Base-by-base conservation (phyloP, 1,140 invertebrate species). In the Drosophila parvula region DNA sequence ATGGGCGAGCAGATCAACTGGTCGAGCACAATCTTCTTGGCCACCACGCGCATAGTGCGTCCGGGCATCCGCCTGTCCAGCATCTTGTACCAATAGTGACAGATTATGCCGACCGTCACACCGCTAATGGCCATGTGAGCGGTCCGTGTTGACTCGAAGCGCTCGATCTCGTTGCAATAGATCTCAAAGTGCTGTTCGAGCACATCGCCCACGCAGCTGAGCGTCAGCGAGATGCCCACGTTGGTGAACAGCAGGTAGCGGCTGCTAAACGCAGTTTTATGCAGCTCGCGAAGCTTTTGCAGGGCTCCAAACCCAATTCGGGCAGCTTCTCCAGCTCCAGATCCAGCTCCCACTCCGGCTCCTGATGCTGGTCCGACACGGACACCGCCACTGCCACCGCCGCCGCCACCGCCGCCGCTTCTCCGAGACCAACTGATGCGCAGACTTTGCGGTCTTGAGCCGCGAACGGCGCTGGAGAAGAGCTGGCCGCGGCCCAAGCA, bases 1-100 rank as follows among this genome's bases (percentile, higher is more conserved):
- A 98, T 90, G 3, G 98, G 98, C 12, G 97, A 98, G 90, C 97
- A 97, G 73, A 98, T 92, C 38, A 97, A 76, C 93, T 99, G 98
- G 93, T 99, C 98, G 22, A 97, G 91, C 10, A 97, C 41, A 36
- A 98, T 95, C 93, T 99, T 99, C 91, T 97, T 97, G 5, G 95
- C 67, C 11, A 98, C 96, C 76, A 95, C 94, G 45, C 92, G 92
- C 36, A 96, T 88, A 4, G 94, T 94, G 81, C 95, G 94, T 0
- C 95, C 95, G 2, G 94, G 94, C 4, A 96, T 74, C 47, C 90
- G 91, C 48, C 92, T 90, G 81, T 98, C 97, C 44, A 98, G 91
- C 61, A 94, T 93, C 53, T 94, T 93, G 84, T 98, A 97, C 96
- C 97, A 97, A 91, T 96, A 94, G 91, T 98, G 97, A 86, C 96